Percentiles rank a stretch among this genome's conserved stretches.
phyloP scores from a whole-genome alignment of 2,888 invertebrate genomes.

The Cremastinae sp. region DNA sequence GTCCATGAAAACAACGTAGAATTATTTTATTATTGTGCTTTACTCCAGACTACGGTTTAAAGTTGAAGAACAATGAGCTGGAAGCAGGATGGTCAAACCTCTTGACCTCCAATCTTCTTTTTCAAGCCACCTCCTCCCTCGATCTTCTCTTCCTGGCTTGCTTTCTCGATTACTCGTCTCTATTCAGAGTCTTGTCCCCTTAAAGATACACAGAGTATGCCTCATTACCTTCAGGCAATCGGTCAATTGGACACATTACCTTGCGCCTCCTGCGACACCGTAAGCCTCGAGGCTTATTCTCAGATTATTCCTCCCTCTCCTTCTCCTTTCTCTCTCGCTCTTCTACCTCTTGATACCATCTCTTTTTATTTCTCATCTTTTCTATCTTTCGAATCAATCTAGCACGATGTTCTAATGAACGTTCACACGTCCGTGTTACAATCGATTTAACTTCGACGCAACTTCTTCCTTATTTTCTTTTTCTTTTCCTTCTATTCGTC shows the following conservation, averaged over 20 bases:
- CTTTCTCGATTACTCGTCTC: constrained; percentile 17
- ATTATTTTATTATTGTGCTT: no score
- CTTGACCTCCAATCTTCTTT: constrained; percentile 27
- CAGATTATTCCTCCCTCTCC: background rate
- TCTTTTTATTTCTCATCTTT: constrained; percentile 5
- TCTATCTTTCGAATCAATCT: constrained; percentile 44
- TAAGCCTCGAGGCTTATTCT: constrained; percentile 26
- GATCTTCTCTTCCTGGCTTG: constrained; percentile 12
- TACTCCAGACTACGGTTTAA: constrained; percentile 24
- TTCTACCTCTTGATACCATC: background rate
- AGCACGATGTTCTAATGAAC: constrained; percentile 40
- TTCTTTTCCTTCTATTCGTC: background rate
- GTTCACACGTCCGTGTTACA: constrained; percentile 38
- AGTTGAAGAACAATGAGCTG: constrained; percentile 42
- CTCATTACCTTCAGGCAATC: constrained; percentile 60
- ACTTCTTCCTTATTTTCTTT: background rate
- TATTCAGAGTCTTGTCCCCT: constrained; percentile 19
- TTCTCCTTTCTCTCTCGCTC: constrained; percentile 16
- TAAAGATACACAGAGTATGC: constrained; percentile 43
- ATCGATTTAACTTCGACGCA: constrained; percentile 31
- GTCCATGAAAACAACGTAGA: no score
- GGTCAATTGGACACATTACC: constrained; percentile 54
- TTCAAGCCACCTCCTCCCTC: constrained; percentile 24
- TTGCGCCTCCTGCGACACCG: constrained; percentile 32
- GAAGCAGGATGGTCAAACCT: constrained; percentile 40